phyloP scores from a whole-genome alignment of 2,888 invertebrate genomes.

The Hirtodrosophila alboralis region DNA sequence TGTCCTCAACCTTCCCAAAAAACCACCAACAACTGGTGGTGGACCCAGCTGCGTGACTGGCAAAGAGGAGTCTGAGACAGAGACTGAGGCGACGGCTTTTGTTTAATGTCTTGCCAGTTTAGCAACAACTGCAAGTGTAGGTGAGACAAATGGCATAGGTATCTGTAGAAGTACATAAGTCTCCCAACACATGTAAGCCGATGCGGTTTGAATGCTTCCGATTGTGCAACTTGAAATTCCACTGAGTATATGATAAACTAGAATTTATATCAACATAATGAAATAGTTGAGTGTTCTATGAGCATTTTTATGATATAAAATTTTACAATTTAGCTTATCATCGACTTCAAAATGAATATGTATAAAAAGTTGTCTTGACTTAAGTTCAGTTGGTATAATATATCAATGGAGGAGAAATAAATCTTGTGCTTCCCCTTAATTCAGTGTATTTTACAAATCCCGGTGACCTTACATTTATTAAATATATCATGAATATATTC shows the following conservation, averaged over 20 bases:
- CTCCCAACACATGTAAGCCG: conserved; percentile 28
- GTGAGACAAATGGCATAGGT: conserved; percentile 37
- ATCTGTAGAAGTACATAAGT: conserved; percentile 14
- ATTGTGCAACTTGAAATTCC: conserved; percentile 5
- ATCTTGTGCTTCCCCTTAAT: no score
- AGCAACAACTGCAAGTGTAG: conserved; percentile 37
- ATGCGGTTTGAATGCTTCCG: conserved; percentile 19
- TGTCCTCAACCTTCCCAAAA: conserved; percentile 12
- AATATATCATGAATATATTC: no score
- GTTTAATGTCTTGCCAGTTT: conserved; percentile 43
- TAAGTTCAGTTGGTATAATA: no score
- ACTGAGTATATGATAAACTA: neutral
- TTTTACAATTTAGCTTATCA: no score
- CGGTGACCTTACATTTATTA: no score
- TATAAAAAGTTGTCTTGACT: no score
- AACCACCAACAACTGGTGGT: conserved; percentile 6
- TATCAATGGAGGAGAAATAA: no score
- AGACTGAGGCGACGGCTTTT: conserved; percentile 41
- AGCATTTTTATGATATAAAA: no score
- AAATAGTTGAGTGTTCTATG: no score
- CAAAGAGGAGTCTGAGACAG: neutral
- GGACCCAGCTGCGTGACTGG: conserved; percentile 40
- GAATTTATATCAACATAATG: neutral
- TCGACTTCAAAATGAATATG: no score
- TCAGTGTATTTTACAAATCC: no score